Evolutionary conservation across 2,797 vertebrate species (phyloP), one percentile per base, ranked within the genome.

Genomic region (Thunnus albacares): DNA sequence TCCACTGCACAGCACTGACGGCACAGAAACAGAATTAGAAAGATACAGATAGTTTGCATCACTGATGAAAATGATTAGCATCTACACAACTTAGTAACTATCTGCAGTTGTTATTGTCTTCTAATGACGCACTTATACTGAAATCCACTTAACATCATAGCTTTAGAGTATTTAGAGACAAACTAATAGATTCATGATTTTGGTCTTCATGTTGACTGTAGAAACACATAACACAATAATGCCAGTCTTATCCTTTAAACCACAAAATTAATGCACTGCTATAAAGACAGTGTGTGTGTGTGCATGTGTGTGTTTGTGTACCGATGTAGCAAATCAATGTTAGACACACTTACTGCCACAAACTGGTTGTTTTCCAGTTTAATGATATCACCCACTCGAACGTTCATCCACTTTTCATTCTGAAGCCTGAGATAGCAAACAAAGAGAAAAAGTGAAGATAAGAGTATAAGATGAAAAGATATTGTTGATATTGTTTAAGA

Each of bases 341-440:
- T 18, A 22, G 15, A 57, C n/a, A 52, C 56, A 94, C 97, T 96
- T 95, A 98, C 97, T 87, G 97, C 96, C 93, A 98, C 97, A 81
- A 98, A 98, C 91, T 98, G 97, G 88, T 98, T 98, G 92, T 98
- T 97, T 89, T 98, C 97, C 88, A 98, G 83, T 92, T 97, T 98
- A 86, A 98, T 98, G 90, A 99, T 97, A 77, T 99, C 98, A 59
- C 98, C 98, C 1, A 99, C 98, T 55, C 96, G 92, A 75, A 99
- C 97, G 0, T 98, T 97, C 97, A 99, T 97, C 97, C 98, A 99
- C 77, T 96, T 97, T 82, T 99, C 97, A 69, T 96, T 97, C 85
- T 93, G 96, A 68, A 98, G 96, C 75, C 98, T 99, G 88, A 35
- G 2, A 12, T n/a, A 66, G n/a, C 3, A 43, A 80, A 69, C 3